These are phyloP conservation scores for Mesaphorura yosii DNA, from an alignment of 1,140 invertebrate species.

Conservation along the genomic window DNA sequence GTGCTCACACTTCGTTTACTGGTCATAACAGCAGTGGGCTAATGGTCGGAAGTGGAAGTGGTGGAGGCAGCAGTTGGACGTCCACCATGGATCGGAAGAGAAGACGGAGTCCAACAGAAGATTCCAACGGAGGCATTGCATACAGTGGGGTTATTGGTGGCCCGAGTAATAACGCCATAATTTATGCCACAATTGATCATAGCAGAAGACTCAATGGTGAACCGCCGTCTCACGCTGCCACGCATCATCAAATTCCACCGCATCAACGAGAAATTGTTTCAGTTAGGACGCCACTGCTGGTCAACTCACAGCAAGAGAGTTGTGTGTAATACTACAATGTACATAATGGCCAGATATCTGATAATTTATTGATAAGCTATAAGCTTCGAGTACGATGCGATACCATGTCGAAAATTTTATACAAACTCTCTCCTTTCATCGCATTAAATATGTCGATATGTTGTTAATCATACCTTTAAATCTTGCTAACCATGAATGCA, in stretches of 20 bases:
- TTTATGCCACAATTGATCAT: conserved; percentile 31
- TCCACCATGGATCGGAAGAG: conserved; percentile 27
- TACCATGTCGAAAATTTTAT: too few species aligned
- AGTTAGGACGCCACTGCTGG: conserved; percentile 64
- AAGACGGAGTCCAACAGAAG: conserved; percentile 26
- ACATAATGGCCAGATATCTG: too few species aligned
- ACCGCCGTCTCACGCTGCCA: conserved; percentile 9
- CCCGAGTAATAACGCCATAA: conserved; percentile 19
- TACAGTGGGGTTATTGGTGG: too few species aligned
- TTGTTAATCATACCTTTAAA: too few species aligned
- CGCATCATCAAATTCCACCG: conserved; percentile 28
- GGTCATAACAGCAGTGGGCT: conserved; percentile 14
- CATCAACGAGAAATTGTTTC: conserved; percentile 63
- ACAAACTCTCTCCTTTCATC: too few species aligned
- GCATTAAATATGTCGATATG: too few species aligned
- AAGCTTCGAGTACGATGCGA: too few species aligned
- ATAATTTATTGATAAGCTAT: too few species aligned
- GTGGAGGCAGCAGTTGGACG: conserved; percentile 13
- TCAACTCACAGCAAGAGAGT: conserved; percentile 62
- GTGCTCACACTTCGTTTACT: too few species aligned
- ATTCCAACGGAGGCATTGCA: conserved; percentile 14
- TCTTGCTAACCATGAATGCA: too few species aligned
- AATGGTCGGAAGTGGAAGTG: neutral
- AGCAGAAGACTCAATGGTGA: conserved; percentile 27
- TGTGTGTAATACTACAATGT: conserved; percentile 59